Percentiles rank a stretch among this genome's conserved stretches.
Conservation (phyloP, 2,888 invertebrate genomes). For the Drosophila merina region DNA sequence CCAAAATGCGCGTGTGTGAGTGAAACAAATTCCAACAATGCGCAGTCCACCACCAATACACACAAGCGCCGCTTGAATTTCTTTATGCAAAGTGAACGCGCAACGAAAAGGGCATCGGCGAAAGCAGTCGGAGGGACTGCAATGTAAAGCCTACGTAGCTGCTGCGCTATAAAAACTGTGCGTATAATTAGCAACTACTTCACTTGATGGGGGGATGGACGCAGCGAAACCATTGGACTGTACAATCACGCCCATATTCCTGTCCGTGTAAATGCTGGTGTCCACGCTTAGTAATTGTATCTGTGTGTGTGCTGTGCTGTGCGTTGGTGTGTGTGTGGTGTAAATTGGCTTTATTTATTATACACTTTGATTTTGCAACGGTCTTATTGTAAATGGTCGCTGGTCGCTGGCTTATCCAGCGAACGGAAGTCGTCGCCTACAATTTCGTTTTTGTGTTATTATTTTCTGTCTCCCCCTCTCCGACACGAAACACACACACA, state of each 20-base stretch:
- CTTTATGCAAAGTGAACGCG: slow-evolving; percentile 65
- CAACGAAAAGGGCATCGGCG: slow-evolving; percentile 46
- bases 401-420: slow-evolving; percentile 57
- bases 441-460: slow-evolving; percentile 68
- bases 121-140: slow-evolving; percentile 7
- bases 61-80: slow-evolving; percentile 58
- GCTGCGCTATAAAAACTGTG: slow-evolving; percentile 48
- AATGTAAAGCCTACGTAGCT: background rate
- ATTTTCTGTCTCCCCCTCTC: slow-evolving; percentile 51
- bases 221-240: slow-evolving; percentile 59
- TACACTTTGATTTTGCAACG: slow-evolving; percentile 71
- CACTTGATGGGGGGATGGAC: slow-evolving; percentile 10
- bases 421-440: slow-evolving; percentile 77
- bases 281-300: background rate
- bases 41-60: slow-evolving; percentile 52
- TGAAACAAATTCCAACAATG: slow-evolving; percentile 75
- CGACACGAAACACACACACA: slow-evolving; percentile 13
- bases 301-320: slow-evolving; percentile 11
- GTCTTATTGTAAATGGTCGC: slow-evolving; percentile 49
- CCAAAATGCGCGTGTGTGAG: slow-evolving; percentile 34
- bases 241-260: slow-evolving; percentile 74
- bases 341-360: slow-evolving; percentile 56
- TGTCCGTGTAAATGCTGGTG: slow-evolving; percentile 48
- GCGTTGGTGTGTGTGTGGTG: slow-evolving; percentile 16
- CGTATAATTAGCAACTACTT: slow-evolving; percentile 67